Evolutionary conservation across 1,140 invertebrate species (phyloP), one percentile per base, ranked within the genome.

Genomic region (Lepidostoma basale): DNA sequence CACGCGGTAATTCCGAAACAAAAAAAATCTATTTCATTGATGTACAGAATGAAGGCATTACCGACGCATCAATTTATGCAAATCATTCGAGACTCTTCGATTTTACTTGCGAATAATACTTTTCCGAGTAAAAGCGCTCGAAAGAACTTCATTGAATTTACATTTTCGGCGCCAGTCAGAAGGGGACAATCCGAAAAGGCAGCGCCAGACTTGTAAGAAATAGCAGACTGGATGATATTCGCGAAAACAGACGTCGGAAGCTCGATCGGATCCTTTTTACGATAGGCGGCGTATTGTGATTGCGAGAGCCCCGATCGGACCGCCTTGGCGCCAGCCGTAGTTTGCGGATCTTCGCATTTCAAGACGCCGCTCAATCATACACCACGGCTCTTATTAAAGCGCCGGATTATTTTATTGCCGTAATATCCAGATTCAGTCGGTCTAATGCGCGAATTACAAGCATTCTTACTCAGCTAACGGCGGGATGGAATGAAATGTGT

Each of bases 101-200:
- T 28, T 54, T 33, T 54, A 18, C 25, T 54, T 54, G 14, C 26
- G 49, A 30, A 23, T 54, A 54, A 26, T 16, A 26, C 49, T 54
- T 54, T 54, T 54, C 26, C 26, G 49, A 54, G 5, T 54, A 14
- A 30, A 26, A 5, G 16, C 44, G 14, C 44, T 16, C 28, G 49
- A 33, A 54, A 16, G 23, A 28, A 52, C 47, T 16, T n/a, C n/a
- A 30, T 28, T 5, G 12, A 54, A 54, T 54, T 30, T 54, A 8
- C 23, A 54, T 54, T 54, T 54, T 54, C n/a, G 49, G 23, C 23
- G 49, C 26, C 49, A 16, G n/a, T 14, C 20, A 14, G 20, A 23
- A 6, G 3, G 12, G 23, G 14, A 12, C 42, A 47, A 23, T 22
- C 20, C 23, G 3, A 23, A 16, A 10, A 1, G 9, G 23, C 18